These are phyloP conservation scores for Podilymbus podiceps DNA, from an alignment of 2,113 vertebrate genomes.

Conservation along the genomic window DNA sequence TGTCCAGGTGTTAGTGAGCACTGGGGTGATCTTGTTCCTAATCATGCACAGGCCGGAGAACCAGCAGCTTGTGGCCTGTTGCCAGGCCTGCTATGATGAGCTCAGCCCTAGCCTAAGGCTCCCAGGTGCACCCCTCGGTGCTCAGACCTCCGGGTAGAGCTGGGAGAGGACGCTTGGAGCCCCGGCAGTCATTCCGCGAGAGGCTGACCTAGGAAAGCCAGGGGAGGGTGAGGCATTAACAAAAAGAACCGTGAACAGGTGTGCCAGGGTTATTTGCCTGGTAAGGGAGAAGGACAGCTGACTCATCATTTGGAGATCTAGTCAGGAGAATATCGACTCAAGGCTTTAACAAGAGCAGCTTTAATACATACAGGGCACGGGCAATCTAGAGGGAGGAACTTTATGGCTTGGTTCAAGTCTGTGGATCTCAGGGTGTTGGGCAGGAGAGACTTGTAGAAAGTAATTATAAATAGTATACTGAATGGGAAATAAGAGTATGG, in stretches of 20 bases:
- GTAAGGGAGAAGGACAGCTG: background rate
- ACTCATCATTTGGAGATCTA: background rate
- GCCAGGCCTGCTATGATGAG: background rate
- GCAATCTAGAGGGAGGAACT: background rate
- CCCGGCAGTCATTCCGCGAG: too few species aligned
- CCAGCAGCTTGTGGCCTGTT: background rate
- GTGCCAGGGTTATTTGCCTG: background rate
- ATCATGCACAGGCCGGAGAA: background rate
- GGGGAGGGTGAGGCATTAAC: background rate
- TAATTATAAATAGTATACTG: too few species aligned
- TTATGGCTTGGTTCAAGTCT: background rate
- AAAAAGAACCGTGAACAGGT: background rate
- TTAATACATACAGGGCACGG: background rate
- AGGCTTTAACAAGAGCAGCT: background rate
- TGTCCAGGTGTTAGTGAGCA: background rate
- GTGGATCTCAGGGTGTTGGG: background rate
- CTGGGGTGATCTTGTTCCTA: background rate
- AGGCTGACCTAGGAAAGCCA: background rate
- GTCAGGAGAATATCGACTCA: background rate
- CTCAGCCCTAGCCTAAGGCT: background rate
- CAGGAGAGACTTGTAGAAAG: background rate
- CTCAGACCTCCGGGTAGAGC: background rate
- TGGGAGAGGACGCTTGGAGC: background rate
- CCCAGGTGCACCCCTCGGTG: background rate
- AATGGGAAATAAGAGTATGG: background rate